phyloP scores from a whole-genome alignment of 2,113 vertebrate genomes.

The Cyprinus carpio region DNA sequence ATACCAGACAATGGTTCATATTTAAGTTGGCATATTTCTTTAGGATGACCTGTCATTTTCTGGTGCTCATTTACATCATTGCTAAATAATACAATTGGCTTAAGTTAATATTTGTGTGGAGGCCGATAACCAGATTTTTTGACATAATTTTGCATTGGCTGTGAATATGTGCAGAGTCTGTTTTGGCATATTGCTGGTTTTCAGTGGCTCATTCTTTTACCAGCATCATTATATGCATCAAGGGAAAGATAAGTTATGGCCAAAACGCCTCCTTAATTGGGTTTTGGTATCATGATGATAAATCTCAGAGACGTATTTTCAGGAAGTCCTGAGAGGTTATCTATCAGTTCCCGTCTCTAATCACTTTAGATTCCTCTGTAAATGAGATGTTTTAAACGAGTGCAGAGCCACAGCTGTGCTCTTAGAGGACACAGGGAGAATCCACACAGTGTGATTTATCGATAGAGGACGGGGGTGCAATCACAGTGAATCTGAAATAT shows the following conservation, averaged over 20 bases:
- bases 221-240: slow-evolving; percentile 33
- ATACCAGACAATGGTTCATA: neutral
- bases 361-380: slow-evolving; percentile 27
- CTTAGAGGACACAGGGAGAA: neutral
- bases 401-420: neutral
- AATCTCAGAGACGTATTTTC: slow-evolving; percentile 15
- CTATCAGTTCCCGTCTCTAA: slow-evolving; percentile 4
- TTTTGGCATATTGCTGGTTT: slow-evolving; percentile 18
- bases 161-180: neutral
- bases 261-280: slow-evolving; percentile 28
- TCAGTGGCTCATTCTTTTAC: slow-evolving; percentile 28
- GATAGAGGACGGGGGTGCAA: neutral
- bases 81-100: neutral
- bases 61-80: neutral
- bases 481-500: neutral
- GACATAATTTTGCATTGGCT: neutral
- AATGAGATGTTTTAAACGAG: slow-evolving; percentile 14
- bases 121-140: neutral
- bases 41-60: neutral
- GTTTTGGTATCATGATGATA: slow-evolving; percentile 11
- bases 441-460: neutral
- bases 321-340: neutral
- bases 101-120: neutral
- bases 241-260: slow-evolving; percentile 19
- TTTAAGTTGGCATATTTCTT: neutral